Base-by-base conservation (phyloP, 2,797 vertebrate genomes). In the Tympanoctomys barrerae region DNA sequence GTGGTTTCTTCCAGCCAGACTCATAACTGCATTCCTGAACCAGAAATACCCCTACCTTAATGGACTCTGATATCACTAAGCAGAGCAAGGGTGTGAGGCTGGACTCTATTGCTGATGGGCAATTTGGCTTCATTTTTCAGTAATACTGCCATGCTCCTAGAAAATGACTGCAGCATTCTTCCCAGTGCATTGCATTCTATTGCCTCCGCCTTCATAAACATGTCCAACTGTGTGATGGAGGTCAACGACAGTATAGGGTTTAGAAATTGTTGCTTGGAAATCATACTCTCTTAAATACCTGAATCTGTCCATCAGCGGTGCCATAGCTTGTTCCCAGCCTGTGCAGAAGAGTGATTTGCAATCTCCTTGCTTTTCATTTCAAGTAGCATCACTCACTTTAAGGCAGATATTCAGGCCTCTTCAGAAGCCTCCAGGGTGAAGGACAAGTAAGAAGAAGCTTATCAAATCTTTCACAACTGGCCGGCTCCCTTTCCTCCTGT, bases 351-450 rank as follows among this genome's bases (percentile, higher is more conserved):
- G 91, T 89, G 96, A 97, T 97, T 97, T 97, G 95, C 93, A 97
- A 68, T 97, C 95, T 96, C 94, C 86, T 97, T 89, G 89, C 96
- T 97, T 97, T 97, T 98, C 93, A 96, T 97, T 97, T 98, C 97
- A 97, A 98, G 96, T 95, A 96, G 96, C 88, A 88, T 96, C 96
- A 92, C 96, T 98, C 95, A 96, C 92, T 97, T 95, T 94, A 97
- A 97, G 97, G 87, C 96, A 96, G 95, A 94, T 95, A 96, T 66
- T 92, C 93, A 91, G 87, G 88, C 94, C 95, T 97, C 97, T 98
- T 98, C 93, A 97, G 92, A 96, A 96, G 92, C 86, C 90, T 94
- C 88, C 68, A 89, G 89, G 96, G 97, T 94, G 94, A 97, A 97
- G 97, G 97, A 97, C 88, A 94, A 94, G 88, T 85, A 97, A 91